Evolutionary conservation across 2,113 vertebrate genomes (phyloP), one percentile per base, ranked within the genome.

Genomic region (Ursus arctos): DNA sequence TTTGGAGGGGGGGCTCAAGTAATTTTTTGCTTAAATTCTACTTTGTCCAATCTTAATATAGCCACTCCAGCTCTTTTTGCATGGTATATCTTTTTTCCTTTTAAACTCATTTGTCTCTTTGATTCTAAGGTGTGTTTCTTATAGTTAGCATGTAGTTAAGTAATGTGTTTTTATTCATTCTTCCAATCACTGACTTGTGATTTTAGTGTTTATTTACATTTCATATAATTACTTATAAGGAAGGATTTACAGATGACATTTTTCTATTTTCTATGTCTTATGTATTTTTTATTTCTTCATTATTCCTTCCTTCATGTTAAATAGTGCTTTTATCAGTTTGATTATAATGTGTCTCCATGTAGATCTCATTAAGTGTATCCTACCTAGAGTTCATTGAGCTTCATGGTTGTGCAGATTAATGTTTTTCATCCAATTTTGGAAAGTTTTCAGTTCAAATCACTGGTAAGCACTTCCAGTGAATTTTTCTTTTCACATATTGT

Each of bases 41-140:
- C 80, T 96, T 97, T 96, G 12, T 77, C 55, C 69, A 26, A 90
- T 55, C n/a, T 81, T 91, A 67, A 12, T 26, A 79, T 91, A 83
- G 21, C 36, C 28, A 59, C 12, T 47, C 71, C 40, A 95, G 61
- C 22, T 59, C 51, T 88, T 53, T 90, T 96, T 51, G 6, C 24
- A 67, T 59, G 63, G 21, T 26, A 67, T 84, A 55, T 36, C 57
- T 63, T 71, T 74, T 79, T 31, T 63, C 83, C 21, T 36, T 71
- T 83, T 81, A 21, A 96, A 77, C 4, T 21, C n/a, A 63, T 79
- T 95, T 77, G 19, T 86, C 19, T 72, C 11, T 93, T 84, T 92
- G 18, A 74, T 59, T 87, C 10, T 65, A 53, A 89, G 81, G 18
- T 65, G 7, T 92, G 4, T 40, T 28, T 91, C 36, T 96, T 71